These are phyloP conservation scores for Caenorhabditis uteleia DNA, from an alignment of 2,888 invertebrate genomes.

Conservation along the genomic window DNA sequence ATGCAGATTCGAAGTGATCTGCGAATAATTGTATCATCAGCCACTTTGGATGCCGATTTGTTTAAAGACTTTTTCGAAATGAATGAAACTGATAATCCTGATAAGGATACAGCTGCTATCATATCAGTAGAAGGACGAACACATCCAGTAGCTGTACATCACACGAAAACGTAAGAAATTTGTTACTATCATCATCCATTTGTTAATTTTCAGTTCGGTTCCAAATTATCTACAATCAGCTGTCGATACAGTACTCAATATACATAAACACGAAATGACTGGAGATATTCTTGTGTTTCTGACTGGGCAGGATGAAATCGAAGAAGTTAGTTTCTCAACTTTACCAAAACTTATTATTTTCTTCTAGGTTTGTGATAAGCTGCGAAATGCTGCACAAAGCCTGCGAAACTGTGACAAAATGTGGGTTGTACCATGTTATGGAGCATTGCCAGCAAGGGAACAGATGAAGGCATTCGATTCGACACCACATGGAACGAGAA, in stretches of 20 bases:
- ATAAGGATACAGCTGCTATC: constrained; percentile 80
- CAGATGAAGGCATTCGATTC: constrained; percentile 69
- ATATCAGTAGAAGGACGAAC: constrained; percentile 87
- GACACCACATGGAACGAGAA: constrained; percentile 75
- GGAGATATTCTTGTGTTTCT: constrained; percentile 85
- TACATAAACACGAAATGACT: constrained; percentile 78
- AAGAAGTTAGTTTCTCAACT: constrained; percentile 35
- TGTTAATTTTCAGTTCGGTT: constrained; percentile 51
- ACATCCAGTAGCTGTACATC: constrained; percentile 86
- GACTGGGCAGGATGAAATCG: constrained; percentile 70
- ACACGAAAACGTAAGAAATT: constrained; percentile 74
- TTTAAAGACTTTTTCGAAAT: constrained; percentile 72
- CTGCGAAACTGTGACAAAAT: constrained; percentile 59
- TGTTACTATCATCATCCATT: not conserved
- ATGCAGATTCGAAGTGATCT: constrained; percentile 62
- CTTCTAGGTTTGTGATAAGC: constrained; percentile 51
- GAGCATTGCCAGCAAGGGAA: constrained; percentile 77
- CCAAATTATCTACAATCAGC: constrained; percentile 70
- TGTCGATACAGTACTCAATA: constrained; percentile 86
- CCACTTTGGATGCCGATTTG: constrained; percentile 87
- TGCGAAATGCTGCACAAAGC: constrained; percentile 51
- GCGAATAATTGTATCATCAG: constrained; percentile 82
- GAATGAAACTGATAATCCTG: constrained; percentile 63
- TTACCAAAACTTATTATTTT: not conserved
- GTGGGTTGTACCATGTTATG: constrained; percentile 87